These are phyloP conservation scores for Lysandra bellargus DNA, from an alignment of 2,888 invertebrate species.

Conservation along the genomic window DNA sequence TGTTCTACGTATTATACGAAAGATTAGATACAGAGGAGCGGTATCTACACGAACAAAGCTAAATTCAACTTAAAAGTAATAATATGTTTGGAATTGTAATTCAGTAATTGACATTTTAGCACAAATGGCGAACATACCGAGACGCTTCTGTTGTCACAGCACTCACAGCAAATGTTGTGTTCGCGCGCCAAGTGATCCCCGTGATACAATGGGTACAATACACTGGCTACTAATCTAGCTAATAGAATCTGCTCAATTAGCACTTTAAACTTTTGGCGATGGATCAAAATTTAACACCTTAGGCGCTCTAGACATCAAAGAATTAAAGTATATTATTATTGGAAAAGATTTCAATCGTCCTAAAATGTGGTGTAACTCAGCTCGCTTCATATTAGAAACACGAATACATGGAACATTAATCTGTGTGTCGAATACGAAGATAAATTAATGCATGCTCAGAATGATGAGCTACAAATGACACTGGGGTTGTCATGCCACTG, in stretches of 20 bases:
- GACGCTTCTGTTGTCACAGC: conserved; percentile 1
- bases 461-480: conserved; percentile 45
- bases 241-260: conserved; percentile 21
- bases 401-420: conserved; percentile 33
- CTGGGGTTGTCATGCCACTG: conserved; percentile 31
- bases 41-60: not conserved
- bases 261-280: conserved; percentile 27
- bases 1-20: not conserved
- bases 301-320: not conserved
- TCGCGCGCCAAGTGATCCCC: conserved; percentile 25
- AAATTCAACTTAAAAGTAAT: not conserved
- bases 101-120: conserved; percentile 9
- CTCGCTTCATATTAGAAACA: conserved; percentile 4
- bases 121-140: conserved; percentile 14
- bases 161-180: conserved; percentile 11
- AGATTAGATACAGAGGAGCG: not conserved
- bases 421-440: conserved; percentile 37
- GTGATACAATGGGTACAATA: not conserved
- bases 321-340: not conserved
- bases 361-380: not conserved
- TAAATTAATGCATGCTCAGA: conserved; percentile 37
- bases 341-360: not conserved
- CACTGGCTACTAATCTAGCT: conserved; percentile 9
- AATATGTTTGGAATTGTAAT: conserved; percentile 3
- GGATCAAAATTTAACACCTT: conserved; percentile 27